Conservation (phyloP, 2,797 vertebrate genomes). For the Sebastes diaconus region DNA sequence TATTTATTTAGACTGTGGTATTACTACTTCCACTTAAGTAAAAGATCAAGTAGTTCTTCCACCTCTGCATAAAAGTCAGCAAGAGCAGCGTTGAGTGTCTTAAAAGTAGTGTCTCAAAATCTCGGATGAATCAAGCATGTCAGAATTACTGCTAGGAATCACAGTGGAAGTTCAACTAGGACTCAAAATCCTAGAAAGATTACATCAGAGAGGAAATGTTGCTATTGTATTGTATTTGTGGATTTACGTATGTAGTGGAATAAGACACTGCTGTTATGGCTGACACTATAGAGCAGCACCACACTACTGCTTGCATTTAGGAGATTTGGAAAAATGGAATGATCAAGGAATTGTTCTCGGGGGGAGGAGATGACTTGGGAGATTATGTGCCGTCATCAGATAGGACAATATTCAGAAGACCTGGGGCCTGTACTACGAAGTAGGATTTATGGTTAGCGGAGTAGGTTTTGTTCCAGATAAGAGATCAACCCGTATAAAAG, state of each 20-base stretch:
- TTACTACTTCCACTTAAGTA: too few relatives aligned
- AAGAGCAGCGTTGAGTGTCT: neutral
- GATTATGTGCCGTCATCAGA: too few relatives aligned
- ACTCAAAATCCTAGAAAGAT: neutral
- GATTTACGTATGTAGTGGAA: neutral
- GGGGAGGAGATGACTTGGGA: fast-evolving
- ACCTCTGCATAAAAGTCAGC: neutral
- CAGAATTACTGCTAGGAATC: too few relatives aligned
- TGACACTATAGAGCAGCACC: neutral
- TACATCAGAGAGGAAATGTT: neutral
- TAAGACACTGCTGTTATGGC: neutral
- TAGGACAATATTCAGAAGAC: too few relatives aligned
- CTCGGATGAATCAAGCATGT: too few relatives aligned
- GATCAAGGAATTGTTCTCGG: too few relatives aligned
- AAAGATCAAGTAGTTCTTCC: neutral
- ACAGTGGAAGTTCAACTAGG: too few relatives aligned
- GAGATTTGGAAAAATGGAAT: neutral
- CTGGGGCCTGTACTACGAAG: too few relatives aligned
- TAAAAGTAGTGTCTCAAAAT: neutral
- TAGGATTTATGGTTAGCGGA: too few relatives aligned
- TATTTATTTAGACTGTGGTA: too few relatives aligned
- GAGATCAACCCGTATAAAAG: too few relatives aligned
- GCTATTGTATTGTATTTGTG: neutral
- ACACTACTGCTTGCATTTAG: neutral
- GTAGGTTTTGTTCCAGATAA: too few relatives aligned